Evolutionary conservation across 2,888 invertebrate species (phyloP), one percentile per base, ranked within the genome.

Genomic region (Sympetrum striolatum): DNA sequence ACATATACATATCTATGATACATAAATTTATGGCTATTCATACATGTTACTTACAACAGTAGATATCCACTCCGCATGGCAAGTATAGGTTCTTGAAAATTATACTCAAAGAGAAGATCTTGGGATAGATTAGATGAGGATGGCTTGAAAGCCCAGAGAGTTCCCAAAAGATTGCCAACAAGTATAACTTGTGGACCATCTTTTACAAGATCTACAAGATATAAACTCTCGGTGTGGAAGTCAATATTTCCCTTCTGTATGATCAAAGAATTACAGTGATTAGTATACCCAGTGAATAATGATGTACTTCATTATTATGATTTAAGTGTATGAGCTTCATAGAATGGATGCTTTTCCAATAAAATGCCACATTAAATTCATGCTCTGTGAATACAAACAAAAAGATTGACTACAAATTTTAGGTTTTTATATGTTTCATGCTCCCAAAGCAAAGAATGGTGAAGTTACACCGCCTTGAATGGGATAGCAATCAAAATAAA

Each of bases 101-200:
- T 86, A 60, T 64, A 86, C n/a, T 86, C 86, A 86, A 86, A 86
- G 3, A 86, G 86, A 18, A 86, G 60, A 86, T 86, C 86, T 64
- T 86, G 58, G 10, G 86, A 60, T 35, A 53, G 64, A 35, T 60
- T 86, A 12, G 37, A 35, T 31, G 86, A 60, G n/a, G 86, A 37
- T 86, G 86, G 86, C n/a, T 60, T 86, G 22, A 37, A 86, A 15
- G 86, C 86, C 86, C 86, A 86, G 14, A 86, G 25, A 37, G 35
- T 86, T 8, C 86, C 86, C 14, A 60, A n/a, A 64, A 60, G 22
- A 86, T 64, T 86, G 2, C 86, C 86, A 60, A 86, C 64, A 15
- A 86, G 35, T 5, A 86, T 86, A 2, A 86, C 53, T 31, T 86
- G 86, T 14, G 35, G 10, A 6, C 64, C 86, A 86, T n/a, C n/a